Evolutionary conservation across 2,888 invertebrate species (phyloP), one percentile per base, ranked within the genome.

Genomic region (Colletes collaris): DNA sequence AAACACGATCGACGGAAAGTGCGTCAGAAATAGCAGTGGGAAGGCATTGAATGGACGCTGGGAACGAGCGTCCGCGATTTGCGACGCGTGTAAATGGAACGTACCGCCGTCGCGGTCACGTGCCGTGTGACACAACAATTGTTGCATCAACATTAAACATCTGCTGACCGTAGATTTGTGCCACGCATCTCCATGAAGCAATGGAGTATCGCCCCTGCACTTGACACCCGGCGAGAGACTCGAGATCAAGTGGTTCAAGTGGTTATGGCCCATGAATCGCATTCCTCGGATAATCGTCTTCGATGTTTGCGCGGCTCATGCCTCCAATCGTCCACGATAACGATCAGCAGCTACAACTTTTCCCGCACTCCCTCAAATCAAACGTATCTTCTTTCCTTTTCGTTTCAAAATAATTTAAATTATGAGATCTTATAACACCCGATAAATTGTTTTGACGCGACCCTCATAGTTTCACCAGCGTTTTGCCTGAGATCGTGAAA

Each of bases 221-320:
- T 82, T 82, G 82, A 82, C 82, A 81, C 76, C 59, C 75, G 49
- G 8, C 66, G 66, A 50, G 72, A 66, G 73, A 10, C 76, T 76
- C 64, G 67, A 67, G 77, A 82, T 82, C 82, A 82, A 82, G 73
- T 74, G 73, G 73, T 81, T 82, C 81, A 70, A 82, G 81, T 76
- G 73, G 70, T 81, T 73, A 73, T 72, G 68, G 65, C 49, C 66
- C 53, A 46, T 44, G 66, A 69, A 80, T 69, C 68, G 63, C 72
- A 55, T 80, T 80, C 76, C 73, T 46, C 52, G 72, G 64, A 67
- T 81, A 60, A 77, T 82, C 73, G 63, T 59, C 70, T 53, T 59
- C 64, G 73, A 66, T 44, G 27, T 19, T 56, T 10, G 11, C 11
- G 27, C 2, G 2, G 27, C 27, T 27, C 27, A 27, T 27, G 37